Percentiles rank a stretch among this genome's conserved stretches.
Conservation (phyloP, 2,888 invertebrate genomes). For the Meiosimyza decipiens region DNA sequence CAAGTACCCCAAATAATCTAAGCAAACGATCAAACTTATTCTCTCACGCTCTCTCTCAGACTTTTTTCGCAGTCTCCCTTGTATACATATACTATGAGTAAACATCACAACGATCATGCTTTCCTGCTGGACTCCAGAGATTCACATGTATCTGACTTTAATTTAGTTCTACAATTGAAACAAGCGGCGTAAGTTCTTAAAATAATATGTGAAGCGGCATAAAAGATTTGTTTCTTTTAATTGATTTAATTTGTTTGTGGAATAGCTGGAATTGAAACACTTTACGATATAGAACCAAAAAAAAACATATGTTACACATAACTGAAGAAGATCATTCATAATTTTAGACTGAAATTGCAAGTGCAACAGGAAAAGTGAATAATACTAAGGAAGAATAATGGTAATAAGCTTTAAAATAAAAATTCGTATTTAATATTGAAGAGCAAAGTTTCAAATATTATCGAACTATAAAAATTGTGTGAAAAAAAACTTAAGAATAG, state of each 20-base stretch:
- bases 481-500: too few species aligned
- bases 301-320: constrained; percentile 8
- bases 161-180: constrained; percentile 3
- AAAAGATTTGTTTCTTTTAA: neutral
- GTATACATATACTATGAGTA: too few species aligned
- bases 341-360: neutral
- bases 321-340: constrained; percentile 4
- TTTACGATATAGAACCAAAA: neutral
- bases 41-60: too few species aligned
- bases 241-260: constrained; percentile 7
- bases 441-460: neutral
- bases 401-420: constrained; percentile 1
- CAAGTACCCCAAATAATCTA: too few species aligned
- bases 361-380: constrained; percentile 4
- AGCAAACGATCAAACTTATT: too few species aligned
- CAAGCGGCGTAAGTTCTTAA: neutral
- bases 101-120: too few species aligned
- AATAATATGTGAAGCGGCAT: neutral
- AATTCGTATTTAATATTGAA: too few species aligned
- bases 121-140: too few species aligned
- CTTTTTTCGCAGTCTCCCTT: too few species aligned
- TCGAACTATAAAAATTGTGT: neutral
- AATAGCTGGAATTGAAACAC: constrained; percentile 9
- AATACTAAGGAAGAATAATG: constrained; percentile 5
- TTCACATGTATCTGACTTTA: too few species aligned